phyloP scores from a whole-genome alignment of 2,113 vertebrate species.

The Gulo gulo region DNA sequence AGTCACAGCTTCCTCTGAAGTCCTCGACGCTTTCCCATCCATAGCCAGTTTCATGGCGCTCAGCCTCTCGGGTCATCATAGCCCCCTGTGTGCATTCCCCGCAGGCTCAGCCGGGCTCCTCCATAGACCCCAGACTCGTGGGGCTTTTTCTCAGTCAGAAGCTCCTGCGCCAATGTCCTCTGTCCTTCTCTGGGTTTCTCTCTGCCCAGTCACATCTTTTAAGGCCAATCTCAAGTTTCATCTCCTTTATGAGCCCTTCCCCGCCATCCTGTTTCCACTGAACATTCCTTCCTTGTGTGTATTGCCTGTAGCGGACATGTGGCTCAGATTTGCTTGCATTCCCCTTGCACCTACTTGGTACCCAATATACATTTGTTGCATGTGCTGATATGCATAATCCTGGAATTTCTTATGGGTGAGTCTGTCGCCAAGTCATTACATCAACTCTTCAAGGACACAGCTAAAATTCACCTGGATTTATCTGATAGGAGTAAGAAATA shows the following conservation, averaged over 20 bases:
- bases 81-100: rapidly evolving
- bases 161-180: background rate
- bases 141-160: background rate
- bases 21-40: background rate
- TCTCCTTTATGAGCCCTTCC: background rate
- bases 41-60: background rate
- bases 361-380: background rate
- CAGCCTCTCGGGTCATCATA: background rate
- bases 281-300: background rate
- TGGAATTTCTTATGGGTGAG: background rate
- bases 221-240: background rate
- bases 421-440: background rate
- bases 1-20: background rate
- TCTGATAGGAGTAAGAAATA: background rate
- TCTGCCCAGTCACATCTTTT: background rate
- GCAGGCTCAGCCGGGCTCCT: background rate
- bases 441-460: background rate
- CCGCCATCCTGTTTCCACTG: background rate
- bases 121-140: background rate
- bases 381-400: background rate
- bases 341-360: background rate
- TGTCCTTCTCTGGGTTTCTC: background rate
- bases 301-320: rapidly evolving
- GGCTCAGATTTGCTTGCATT: background rate
- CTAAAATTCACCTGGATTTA: background rate